phyloP scores from a whole-genome alignment of 2,888 invertebrate genomes.

The Zeuzera pyrina region DNA sequence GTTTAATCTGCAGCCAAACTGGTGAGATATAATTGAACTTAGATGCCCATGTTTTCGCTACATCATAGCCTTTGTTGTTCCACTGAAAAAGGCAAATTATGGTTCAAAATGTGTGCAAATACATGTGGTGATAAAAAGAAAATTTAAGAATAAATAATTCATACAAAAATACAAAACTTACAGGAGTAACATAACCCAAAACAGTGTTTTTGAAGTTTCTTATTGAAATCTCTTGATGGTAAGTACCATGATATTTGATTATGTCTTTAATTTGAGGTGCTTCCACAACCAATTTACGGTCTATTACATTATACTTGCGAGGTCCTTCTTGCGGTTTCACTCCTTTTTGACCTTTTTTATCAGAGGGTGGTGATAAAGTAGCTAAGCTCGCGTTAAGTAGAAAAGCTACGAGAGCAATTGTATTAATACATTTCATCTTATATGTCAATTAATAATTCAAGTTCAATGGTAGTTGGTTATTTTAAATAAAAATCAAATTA shows the following conservation, averaged over 20 bases:
- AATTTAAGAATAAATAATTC: background rate
- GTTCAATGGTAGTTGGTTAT: no score
- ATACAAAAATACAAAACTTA: slow-evolving; percentile 23
- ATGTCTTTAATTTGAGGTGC: slow-evolving; percentile 82
- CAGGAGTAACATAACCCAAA: slow-evolving; percentile 94
- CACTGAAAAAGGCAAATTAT: slow-evolving; percentile 77
- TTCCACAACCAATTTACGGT: slow-evolving; percentile 79
- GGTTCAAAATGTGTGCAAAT: background rate
- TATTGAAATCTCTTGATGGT: slow-evolving; percentile 77
- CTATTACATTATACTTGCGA: slow-evolving; percentile 76
- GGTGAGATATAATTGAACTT: slow-evolving; percentile 95
- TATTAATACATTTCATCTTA: slow-evolving; percentile 49
- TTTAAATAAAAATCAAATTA: no score
- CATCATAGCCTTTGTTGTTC: slow-evolving; percentile 95
- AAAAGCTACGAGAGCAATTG: slow-evolving; percentile 41
- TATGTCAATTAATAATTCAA: no score
- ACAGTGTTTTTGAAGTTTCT: slow-evolving; percentile 82
- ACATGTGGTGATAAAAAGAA: background rate
- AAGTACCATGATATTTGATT: slow-evolving; percentile 81
- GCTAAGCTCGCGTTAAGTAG: slow-evolving; percentile 50
- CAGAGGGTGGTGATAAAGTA: slow-evolving; percentile 56
- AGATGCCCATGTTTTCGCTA: slow-evolving; percentile 89
- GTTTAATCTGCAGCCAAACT: slow-evolving; percentile 92
- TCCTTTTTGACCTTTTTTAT: slow-evolving; percentile 58
- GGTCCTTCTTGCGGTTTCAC: slow-evolving; percentile 72